A percentile compares a stretch with the other conserved stretches of the same genome.
These are phyloP conservation scores for Caenorhabditis doughertyi DNA, from an alignment of 2,888 invertebrate genomes.

Conservation along the genomic window DNA sequence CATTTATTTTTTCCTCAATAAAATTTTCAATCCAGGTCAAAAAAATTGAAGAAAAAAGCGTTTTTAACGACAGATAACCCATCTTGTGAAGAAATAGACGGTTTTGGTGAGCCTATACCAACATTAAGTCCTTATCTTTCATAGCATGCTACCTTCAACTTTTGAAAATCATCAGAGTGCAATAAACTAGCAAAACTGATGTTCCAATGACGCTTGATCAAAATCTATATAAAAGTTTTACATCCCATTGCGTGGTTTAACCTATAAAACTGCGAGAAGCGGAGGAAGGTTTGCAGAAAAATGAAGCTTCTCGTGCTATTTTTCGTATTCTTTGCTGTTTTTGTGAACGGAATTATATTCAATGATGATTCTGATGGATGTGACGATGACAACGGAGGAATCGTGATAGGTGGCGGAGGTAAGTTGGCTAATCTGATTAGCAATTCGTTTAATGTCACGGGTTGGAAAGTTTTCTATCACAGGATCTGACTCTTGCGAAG, in stretches of 20 bases:
- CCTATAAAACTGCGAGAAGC: not conserved
- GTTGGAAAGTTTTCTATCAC: no score
- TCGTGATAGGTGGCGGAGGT: not conserved
- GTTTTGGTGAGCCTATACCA: no score
- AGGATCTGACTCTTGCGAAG: slow-evolving; percentile 23
- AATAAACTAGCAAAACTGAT: not conserved
- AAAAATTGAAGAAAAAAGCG: no score
- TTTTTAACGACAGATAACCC: no score
- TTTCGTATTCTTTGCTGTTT: not conserved
- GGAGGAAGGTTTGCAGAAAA: not conserved
- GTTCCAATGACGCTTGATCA: not conserved
- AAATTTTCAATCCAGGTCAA: not conserved
- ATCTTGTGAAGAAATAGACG: no score
- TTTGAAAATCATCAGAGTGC: no score
- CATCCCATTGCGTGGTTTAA: not conserved
- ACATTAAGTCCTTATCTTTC: no score
- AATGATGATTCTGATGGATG: not conserved
- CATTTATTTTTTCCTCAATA: not conserved
- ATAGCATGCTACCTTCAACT: no score
- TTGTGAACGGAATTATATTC: not conserved
- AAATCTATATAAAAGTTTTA: not conserved
- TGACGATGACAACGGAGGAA: not conserved
- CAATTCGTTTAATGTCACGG: not conserved
- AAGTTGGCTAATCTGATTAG: not conserved
- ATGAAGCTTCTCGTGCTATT: not conserved